These are phyloP conservation scores for Smittia aterrima DNA, from an alignment of 2,888 invertebrate genomes.

Conservation along the genomic window DNA sequence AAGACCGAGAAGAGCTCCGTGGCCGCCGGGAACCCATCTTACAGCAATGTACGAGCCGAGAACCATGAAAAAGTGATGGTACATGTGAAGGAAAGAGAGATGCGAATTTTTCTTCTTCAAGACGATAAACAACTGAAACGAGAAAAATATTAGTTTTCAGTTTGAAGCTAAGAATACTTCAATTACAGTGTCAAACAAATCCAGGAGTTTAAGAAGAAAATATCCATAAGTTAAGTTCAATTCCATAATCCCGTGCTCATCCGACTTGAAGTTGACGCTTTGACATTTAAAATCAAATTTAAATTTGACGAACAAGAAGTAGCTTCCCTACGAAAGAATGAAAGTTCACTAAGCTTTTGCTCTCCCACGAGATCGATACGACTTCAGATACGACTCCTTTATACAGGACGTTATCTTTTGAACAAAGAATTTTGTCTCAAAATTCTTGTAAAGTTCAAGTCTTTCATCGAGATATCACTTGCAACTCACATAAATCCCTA, in stretches of 20 bases:
- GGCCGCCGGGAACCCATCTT: slow-evolving; percentile 51
- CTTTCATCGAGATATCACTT: too few species aligned
- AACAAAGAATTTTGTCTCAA: too few species aligned
- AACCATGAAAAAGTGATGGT: slow-evolving; percentile 38
- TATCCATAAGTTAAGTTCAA: slow-evolving; percentile 55
- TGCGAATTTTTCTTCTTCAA: slow-evolving; percentile 13
- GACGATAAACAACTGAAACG: slow-evolving; percentile 45
- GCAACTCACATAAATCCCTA: not conserved
- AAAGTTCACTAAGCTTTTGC: not conserved
- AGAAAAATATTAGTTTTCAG: too few species aligned
- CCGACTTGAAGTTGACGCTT: not conserved
- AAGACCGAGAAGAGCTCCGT: slow-evolving; percentile 57
- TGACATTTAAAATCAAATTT: slow-evolving; percentile 26
- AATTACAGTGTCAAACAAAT: slow-evolving; percentile 56
- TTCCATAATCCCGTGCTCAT: slow-evolving; percentile 25
- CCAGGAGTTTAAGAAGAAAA: slow-evolving; percentile 58
- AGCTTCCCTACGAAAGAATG: not conserved
- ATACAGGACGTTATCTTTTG: too few species aligned
- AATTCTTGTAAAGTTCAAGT: too few species aligned
- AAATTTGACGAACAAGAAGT: not conserved
- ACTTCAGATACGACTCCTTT: too few species aligned
- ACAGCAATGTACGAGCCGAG: not conserved
- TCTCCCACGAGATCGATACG: too few species aligned
- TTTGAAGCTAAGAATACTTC: too few species aligned
- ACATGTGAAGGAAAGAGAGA: slow-evolving; percentile 14